Conservation (phyloP, 1,140 invertebrate genomes). For the Solenopsis fugax region DNA sequence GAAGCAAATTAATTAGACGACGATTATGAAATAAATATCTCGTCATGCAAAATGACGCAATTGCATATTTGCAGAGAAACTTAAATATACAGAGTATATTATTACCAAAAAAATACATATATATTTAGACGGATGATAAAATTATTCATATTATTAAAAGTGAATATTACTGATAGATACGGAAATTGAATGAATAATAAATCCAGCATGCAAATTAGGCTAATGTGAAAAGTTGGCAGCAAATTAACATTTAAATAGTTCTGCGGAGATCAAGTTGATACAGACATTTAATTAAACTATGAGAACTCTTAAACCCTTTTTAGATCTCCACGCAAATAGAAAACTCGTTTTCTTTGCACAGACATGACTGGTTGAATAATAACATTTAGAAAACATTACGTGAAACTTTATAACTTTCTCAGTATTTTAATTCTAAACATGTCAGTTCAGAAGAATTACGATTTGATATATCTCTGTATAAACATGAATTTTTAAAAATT, state of each 20-base stretch:
- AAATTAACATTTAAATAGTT: slow-evolving; percentile 48
- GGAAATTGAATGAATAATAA: slow-evolving; percentile 29
- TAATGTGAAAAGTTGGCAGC: slow-evolving; percentile 13
- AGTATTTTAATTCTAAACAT: background rate
- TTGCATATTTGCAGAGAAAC: background rate
- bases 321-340: background rate
- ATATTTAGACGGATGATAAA: slow-evolving; percentile 1
- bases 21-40: slow-evolving; percentile 7
- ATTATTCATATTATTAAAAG: slow-evolving; percentile 28
- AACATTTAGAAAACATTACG: background rate
- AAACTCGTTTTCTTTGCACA: background rate
- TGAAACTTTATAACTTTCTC: background rate
- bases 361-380: background rate
- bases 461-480: background rate
- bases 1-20: background rate
- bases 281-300: slow-evolving; percentile 28
- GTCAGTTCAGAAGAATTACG: background rate
- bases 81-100: background rate
- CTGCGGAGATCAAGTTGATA: slow-evolving; percentile 20
- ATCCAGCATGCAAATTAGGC: slow-evolving; percentile 2
- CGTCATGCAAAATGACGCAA: background rate
- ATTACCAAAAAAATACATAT: background rate
- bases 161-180: background rate
- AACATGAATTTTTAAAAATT: slow-evolving; percentile 3
- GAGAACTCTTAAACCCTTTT: slow-evolving; percentile 11